These are phyloP conservation scores for Thripadectes ignobilis DNA, from an alignment of 2,797 vertebrate genomes.

Conservation along the genomic window DNA sequence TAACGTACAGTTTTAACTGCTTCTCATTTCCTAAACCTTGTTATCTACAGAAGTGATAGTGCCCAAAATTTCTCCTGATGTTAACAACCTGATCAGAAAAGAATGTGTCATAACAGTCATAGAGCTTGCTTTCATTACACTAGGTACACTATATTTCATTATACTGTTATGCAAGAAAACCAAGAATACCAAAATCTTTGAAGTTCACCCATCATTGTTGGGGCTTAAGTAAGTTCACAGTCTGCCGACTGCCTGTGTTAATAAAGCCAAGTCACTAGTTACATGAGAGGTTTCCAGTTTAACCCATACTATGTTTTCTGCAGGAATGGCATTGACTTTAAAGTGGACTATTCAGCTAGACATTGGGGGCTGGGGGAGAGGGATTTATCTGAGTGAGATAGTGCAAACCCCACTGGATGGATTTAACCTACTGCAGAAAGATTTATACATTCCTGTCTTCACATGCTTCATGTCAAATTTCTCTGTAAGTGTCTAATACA, in stretches of 20 bases:
- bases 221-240: neutral
- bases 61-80: neutral
- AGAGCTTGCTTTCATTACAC: neutral
- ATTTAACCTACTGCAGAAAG: neutral
- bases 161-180: neutral
- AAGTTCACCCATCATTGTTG: neutral
- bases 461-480: neutral
- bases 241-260: neutral
- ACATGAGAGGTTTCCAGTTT: neutral
- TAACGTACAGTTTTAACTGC: neutral
- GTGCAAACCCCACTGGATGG: neutral
- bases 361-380: accelerated
- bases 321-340: neutral
- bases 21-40: neutral
- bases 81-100: neutral
- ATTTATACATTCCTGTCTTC: neutral
- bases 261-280: neutral
- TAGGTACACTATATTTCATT: neutral
- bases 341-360: neutral
- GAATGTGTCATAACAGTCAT: neutral
- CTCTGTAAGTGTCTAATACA: neutral
- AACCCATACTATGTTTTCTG: neutral
- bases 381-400: neutral
- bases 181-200: neutral
- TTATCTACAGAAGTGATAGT: neutral